phyloP scores from a whole-genome alignment of 2,888 invertebrate species.

The Leucophenga montana region DNA sequence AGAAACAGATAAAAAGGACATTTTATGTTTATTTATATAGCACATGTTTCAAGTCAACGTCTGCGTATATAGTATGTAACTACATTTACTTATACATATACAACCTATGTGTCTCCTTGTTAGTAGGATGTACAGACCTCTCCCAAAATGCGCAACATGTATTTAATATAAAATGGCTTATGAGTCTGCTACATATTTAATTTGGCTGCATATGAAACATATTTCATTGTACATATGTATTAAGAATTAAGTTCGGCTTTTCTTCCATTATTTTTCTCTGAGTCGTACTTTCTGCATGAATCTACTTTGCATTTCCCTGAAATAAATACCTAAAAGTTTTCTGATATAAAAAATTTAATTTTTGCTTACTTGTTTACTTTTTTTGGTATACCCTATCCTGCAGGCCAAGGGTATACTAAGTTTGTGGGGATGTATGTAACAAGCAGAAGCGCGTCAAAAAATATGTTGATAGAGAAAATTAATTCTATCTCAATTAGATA shows the following conservation, averaged over 20 bases:
- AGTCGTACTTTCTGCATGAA: background rate
- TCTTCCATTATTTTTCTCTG: background rate
- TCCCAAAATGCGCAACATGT: conserved; percentile 10
- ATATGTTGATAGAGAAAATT: too few species aligned
- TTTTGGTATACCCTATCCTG: too few species aligned
- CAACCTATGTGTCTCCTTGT: too few species aligned
- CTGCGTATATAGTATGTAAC: background rate
- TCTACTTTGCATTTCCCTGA: background rate
- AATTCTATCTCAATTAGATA: too few species aligned
- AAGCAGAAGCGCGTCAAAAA: too few species aligned
- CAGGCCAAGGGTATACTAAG: too few species aligned
- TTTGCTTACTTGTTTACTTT: too few species aligned
- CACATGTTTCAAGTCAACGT: conserved; percentile 9
- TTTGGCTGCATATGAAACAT: background rate
- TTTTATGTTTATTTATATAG: background rate
- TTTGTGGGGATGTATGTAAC: too few species aligned
- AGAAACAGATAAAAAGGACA: conserved; percentile 1
- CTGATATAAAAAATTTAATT: too few species aligned
- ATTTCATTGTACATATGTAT: background rate
- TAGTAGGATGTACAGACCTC: too few species aligned
- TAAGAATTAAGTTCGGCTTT: conserved; percentile 15
- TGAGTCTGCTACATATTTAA: background rate
- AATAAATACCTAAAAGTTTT: background rate
- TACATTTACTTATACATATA: background rate
- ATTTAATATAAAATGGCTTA: background rate